Evolutionary conservation across 2,797 vertebrate genomes (phyloP).

Genomic region (Echeneis naucrates): DNA sequence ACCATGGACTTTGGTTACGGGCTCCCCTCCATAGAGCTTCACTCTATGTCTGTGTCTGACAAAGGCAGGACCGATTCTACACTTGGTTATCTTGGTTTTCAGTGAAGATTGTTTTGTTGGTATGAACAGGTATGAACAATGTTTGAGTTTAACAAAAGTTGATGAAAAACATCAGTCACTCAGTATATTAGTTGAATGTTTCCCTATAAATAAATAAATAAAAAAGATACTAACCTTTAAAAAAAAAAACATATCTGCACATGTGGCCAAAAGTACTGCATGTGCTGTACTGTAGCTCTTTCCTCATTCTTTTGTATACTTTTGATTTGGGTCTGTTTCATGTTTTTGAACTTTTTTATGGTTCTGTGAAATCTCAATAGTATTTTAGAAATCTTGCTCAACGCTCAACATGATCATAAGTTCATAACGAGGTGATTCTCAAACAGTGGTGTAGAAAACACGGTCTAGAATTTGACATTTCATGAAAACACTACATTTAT

Average conservation of each 20-base stretch:
- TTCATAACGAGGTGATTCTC: background rate
- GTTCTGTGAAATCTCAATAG: background rate
- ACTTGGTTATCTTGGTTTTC: slow-evolving; percentile 7
- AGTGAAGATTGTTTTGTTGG: slow-evolving; percentile 28
- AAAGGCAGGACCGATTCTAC: background rate
- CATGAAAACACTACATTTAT: no score
- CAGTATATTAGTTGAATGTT: background rate
- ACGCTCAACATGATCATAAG: background rate
- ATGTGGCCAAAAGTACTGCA: background rate
- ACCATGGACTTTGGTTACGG: slow-evolving; percentile 4
- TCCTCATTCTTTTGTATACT: background rate
- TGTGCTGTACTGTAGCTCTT: background rate
- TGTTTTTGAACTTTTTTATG: background rate
- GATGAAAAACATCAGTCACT: slow-evolving; percentile 21
- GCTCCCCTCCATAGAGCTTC: background rate
- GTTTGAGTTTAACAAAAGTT: slow-evolving; percentile 20
- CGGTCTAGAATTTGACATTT: no score
- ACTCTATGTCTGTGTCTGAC: background rate
- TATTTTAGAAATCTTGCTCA: background rate
- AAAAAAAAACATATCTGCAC: no score
- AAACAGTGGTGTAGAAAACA: background rate
- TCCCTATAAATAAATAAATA: no score
- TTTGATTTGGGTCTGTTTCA: background rate
- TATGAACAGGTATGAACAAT: background rate
- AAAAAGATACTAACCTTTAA: no score